Evolutionary conservation across 2,113 vertebrate genomes (phyloP).

Genomic region (Otus sunia): DNA sequence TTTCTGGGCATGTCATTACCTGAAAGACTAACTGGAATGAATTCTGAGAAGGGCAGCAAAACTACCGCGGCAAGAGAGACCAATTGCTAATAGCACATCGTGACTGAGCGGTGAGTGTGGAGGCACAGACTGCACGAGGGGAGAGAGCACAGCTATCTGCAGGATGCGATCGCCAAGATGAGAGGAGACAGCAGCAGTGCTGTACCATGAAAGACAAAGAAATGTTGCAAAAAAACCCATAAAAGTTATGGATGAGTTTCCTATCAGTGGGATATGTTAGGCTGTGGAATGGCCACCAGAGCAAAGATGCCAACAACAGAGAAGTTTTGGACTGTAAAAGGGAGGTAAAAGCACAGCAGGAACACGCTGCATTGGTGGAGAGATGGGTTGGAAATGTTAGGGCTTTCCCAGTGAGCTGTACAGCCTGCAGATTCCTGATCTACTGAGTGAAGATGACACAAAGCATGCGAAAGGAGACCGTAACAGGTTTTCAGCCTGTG

Average conservation of each 20-base stretch:
- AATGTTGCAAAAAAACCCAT: background rate
- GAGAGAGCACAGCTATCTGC: background rate
- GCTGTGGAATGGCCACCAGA: background rate
- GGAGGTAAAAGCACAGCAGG: background rate
- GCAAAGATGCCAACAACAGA: background rate
- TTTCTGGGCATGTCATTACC: constrained; percentile 44
- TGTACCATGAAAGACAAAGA: background rate
- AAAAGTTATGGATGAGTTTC: background rate
- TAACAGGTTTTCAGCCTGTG: background rate
- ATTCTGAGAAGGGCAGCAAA: constrained; percentile 17
- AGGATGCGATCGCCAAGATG: rapidly evolving
- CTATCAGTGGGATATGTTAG: background rate
- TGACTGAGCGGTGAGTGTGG: rapidly evolving
- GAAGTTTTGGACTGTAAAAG: background rate
- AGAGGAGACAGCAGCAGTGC: background rate
- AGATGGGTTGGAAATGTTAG: background rate
- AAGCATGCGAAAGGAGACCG: background rate
- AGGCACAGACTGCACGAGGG: background rate
- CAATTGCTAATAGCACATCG: background rate
- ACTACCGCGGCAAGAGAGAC: background rate
- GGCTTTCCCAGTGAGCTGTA: background rate
- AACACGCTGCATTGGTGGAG: background rate
- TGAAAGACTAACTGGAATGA: constrained; percentile 25
- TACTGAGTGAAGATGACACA: background rate
- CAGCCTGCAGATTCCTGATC: background rate